Conservation (phyloP, 2,113 vertebrate genomes). For the Brachypteracias leptosomus region DNA sequence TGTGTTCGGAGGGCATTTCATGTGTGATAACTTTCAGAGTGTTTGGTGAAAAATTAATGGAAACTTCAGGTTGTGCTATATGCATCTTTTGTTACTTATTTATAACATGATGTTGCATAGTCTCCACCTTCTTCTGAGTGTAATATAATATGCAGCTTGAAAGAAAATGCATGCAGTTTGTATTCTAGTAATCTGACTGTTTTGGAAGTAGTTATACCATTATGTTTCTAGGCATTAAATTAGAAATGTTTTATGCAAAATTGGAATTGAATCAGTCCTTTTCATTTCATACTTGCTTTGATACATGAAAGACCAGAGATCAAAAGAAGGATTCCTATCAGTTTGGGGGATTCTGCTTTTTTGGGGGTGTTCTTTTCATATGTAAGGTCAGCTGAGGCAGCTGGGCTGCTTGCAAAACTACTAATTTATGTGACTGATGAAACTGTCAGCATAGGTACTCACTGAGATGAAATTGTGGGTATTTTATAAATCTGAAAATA, state of each 20-base stretch:
- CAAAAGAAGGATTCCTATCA: not conserved
- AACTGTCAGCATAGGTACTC: not conserved
- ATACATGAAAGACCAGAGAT: not conserved
- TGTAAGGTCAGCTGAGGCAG: not conserved
- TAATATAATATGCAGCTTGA: not conserved
- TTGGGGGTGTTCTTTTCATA: not conserved
- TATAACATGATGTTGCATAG: not conserved
- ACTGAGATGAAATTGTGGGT: not conserved
- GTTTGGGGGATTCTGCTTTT: not conserved
- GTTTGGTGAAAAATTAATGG: not conserved
- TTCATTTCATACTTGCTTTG: not conserved
- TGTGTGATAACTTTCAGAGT: not conserved
- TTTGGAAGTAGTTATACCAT: not conserved
- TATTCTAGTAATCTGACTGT: not conserved
- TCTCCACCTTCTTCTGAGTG: not conserved
- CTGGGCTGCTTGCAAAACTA: not conserved
- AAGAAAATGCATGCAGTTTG: not conserved
- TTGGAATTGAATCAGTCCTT: not conserved
- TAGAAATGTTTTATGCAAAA: not conserved
- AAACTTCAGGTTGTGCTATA: not conserved
- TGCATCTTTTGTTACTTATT: not conserved
- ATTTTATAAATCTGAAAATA: not conserved
- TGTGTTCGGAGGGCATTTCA: too few relatives aligned
- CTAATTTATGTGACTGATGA: not conserved
- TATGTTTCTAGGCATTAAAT: not conserved